These are phyloP conservation scores for Polyploca ridens DNA, from an alignment of 2,888 invertebrate genomes.

Conservation along the genomic window DNA sequence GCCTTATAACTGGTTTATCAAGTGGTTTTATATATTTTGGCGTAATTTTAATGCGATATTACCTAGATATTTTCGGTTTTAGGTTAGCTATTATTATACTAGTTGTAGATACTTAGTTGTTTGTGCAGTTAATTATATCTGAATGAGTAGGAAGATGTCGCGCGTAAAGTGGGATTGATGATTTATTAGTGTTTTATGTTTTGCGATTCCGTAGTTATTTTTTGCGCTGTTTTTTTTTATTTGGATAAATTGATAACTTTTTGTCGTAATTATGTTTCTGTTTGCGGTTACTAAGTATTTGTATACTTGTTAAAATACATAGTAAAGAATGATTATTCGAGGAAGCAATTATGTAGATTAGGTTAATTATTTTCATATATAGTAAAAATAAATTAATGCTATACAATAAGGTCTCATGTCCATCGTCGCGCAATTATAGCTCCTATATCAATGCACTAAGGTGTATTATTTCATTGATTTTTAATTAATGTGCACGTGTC, in stretches of 20 bases:
- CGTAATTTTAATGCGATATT: not conserved
- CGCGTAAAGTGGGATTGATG: not conserved
- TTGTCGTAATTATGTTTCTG: no score
- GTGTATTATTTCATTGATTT: not conserved
- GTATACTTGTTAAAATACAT: no score
- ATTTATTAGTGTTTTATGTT: not conserved
- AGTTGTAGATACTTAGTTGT: slow-evolving; percentile 10
- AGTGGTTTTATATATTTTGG: not conserved
- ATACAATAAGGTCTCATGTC: no score
- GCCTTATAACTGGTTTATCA: not conserved
- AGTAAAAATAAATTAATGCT: no score
- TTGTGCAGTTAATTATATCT: not conserved
- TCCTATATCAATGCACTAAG: not conserved
- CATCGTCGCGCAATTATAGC: no score
- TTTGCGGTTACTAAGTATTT: no score
- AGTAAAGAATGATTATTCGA: no score
- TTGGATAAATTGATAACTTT: not conserved
- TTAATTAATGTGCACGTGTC: not conserved
- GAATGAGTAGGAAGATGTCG: slow-evolving; percentile 3
- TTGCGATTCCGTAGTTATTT: not conserved
- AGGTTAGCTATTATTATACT: slow-evolving; percentile 28
- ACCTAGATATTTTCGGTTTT: slow-evolving; percentile 21
- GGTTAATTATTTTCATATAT: no score
- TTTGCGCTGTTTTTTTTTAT: not conserved
- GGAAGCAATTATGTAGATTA: no score